Conservation (phyloP, 1,140 invertebrate genomes). For the Hirudo medicinalis region DNA sequence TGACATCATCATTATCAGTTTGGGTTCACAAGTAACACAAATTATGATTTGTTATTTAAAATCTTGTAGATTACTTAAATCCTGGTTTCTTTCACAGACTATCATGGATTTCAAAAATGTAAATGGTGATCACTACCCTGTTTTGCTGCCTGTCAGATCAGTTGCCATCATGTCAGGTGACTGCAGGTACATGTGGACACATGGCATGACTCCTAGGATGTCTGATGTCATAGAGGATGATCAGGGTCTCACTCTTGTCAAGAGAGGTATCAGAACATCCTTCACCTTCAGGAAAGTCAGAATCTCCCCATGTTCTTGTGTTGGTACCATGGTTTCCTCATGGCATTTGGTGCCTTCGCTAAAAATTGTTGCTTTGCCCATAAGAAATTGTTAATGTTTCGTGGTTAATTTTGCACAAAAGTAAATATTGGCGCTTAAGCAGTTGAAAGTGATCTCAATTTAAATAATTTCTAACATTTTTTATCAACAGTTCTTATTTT, state of each 20-base stretch:
- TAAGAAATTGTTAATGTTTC: background rate
- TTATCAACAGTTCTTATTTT: too few species aligned
- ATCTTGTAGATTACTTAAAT: background rate
- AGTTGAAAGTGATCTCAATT: background rate
- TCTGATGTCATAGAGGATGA: slow-evolving; percentile 54
- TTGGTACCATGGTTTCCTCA: slow-evolving; percentile 31
- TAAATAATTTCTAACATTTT: too few species aligned
- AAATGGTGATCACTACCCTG: slow-evolving; percentile 47
- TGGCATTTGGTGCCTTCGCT: background rate
- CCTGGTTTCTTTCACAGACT: slow-evolving; percentile 34
- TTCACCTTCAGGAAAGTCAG: slow-evolving; percentile 74
- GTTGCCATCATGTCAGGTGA: slow-evolving; percentile 70
- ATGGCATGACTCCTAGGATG: slow-evolving; percentile 62
- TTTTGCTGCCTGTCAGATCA: slow-evolving; percentile 61
- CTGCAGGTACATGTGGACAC: slow-evolving; percentile 50
- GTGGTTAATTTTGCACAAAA: background rate
- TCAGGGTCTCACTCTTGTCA: slow-evolving; percentile 41
- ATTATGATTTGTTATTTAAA: background rate
- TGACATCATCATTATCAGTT: slow-evolving; percentile 70
- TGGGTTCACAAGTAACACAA: slow-evolving; percentile 54
- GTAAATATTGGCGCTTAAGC: background rate
- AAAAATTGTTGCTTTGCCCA: background rate
- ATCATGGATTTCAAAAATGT: slow-evolving; percentile 74
- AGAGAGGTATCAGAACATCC: slow-evolving; percentile 57
- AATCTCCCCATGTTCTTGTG: slow-evolving; percentile 47